Percentiles rank a stretch among this genome's conserved stretches.
These are phyloP conservation scores for Lepeophtheirus salmonis DNA, from an alignment of 1,140 invertebrate genomes.

Conservation along the genomic window DNA sequence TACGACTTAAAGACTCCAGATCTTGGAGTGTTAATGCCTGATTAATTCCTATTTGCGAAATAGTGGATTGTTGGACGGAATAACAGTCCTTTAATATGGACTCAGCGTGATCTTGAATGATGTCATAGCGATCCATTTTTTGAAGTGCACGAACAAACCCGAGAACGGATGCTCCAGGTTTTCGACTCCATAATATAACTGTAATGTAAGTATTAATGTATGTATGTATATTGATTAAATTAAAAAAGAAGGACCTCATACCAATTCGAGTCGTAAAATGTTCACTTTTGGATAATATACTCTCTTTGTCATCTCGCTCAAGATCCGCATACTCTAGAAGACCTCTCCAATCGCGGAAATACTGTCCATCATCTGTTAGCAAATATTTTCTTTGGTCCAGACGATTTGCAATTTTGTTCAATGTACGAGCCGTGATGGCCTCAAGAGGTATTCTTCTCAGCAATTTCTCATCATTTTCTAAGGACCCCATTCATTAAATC, in stretches of 20 bases:
- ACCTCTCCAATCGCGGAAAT: background rate
- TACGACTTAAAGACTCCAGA: background rate
- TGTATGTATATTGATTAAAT: too few species aligned
- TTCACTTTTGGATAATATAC: background rate
- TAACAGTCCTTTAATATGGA: background rate
- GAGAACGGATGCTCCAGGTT: background rate
- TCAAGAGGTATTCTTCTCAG: background rate
- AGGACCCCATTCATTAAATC: too few species aligned
- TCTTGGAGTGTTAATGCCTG: background rate
- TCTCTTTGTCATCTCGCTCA: background rate
- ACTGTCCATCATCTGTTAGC: background rate
- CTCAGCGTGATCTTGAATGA: background rate
- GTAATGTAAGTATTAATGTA: background rate
- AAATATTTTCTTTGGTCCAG: background rate
- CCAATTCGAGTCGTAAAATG: background rate
- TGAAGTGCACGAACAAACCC: background rate
- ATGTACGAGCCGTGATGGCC: background rate
- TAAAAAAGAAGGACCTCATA: too few species aligned
- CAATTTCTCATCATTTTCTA: background rate
- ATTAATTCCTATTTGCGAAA: background rate
- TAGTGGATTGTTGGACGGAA: background rate
- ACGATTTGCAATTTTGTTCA: background rate
- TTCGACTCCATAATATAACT: background rate
- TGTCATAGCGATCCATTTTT: background rate
- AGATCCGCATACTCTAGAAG: background rate